Evolutionary conservation across 2,888 invertebrate genomes (phyloP).

Genomic region (Clivina fossor): DNA sequence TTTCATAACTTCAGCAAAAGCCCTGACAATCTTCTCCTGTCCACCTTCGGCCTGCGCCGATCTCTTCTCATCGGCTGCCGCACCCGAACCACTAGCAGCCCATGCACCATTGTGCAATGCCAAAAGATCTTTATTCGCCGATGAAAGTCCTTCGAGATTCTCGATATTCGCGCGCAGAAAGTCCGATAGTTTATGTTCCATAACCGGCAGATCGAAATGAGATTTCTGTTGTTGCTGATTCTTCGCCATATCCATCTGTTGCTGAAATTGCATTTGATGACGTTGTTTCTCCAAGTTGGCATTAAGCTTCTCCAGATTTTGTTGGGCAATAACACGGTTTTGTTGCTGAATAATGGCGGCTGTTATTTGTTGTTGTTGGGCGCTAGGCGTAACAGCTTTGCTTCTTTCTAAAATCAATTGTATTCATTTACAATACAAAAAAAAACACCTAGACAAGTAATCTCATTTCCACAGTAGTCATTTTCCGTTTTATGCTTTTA

Average conservation of each 20-base stretch:
- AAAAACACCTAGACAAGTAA: constrained; percentile 43
- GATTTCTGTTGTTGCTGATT: constrained; percentile 47
- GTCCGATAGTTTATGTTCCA: constrained; percentile 71
- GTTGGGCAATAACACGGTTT: constrained; percentile 60
- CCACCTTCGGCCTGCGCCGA: constrained; percentile 57
- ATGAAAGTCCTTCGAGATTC: constrained; percentile 63
- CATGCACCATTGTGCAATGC: constrained; percentile 71
- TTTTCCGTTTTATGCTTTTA: too few relatives aligned
- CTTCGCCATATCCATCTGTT: constrained; percentile 48
- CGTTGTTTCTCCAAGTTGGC: constrained; percentile 60
- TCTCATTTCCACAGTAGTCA: too few relatives aligned
- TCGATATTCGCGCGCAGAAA: constrained; percentile 73
- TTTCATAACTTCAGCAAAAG: constrained; percentile 83
- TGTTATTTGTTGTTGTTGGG: constrained; percentile 67
- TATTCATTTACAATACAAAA: constrained; percentile 44
- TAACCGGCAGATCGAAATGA: constrained; percentile 51
- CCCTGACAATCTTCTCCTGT: constrained; percentile 83
- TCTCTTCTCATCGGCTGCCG: constrained; percentile 48
- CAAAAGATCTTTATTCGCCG: constrained; percentile 64
- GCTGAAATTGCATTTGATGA: constrained; percentile 54
- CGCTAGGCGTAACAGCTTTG: constrained; percentile 51
- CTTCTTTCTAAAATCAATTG: constrained; percentile 49
- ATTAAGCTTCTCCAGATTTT: constrained; percentile 64
- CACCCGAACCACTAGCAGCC: constrained; percentile 48
- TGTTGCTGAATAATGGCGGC: constrained; percentile 67